phyloP scores from a whole-genome alignment of 2,113 vertebrate species.

The Oryzias curvinotus region DNA sequence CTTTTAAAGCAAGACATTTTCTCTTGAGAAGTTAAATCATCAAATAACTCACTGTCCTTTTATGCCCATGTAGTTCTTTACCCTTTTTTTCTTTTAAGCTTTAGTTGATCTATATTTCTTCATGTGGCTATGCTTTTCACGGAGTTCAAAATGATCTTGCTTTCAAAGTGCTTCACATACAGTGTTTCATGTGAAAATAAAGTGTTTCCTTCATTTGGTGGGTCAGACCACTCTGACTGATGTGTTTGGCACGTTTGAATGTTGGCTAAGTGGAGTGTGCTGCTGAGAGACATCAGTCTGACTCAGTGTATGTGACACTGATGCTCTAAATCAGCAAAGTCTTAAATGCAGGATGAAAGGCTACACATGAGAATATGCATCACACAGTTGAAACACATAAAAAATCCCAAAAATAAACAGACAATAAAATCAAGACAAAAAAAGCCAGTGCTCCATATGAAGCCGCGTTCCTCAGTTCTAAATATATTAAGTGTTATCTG shows the following conservation, averaged over 20 bases:
- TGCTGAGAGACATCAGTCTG: constrained; percentile 26
- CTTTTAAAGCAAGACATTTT: too few relatives aligned
- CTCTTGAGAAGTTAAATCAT: too few relatives aligned
- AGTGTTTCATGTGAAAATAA: constrained; percentile 3
- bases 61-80: too few relatives aligned
- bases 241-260: constrained; percentile 41
- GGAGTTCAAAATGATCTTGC: not conserved
- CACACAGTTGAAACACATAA: constrained; percentile 14
- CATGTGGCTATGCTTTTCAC: too few relatives aligned
- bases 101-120: too few relatives aligned
- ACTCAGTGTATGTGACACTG: constrained; percentile 8
- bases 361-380: not conserved
- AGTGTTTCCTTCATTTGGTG: constrained; percentile 12
- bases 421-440: not conserved
- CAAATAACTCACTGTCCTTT: too few relatives aligned
- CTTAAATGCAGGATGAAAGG: constrained; percentile 8
- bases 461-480: too few relatives aligned
- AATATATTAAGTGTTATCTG: too few relatives aligned
- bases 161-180: not conserved
- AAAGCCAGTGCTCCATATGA: not conserved
- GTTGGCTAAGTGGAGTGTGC: constrained; percentile 23
- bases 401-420: not conserved
- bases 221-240: constrained; percentile 32
- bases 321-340: constrained; percentile 21
- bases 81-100: too few relatives aligned